These are phyloP conservation scores for Chelonus formosanus DNA, from an alignment of 2,888 invertebrate genomes.

Conservation along the genomic window DNA sequence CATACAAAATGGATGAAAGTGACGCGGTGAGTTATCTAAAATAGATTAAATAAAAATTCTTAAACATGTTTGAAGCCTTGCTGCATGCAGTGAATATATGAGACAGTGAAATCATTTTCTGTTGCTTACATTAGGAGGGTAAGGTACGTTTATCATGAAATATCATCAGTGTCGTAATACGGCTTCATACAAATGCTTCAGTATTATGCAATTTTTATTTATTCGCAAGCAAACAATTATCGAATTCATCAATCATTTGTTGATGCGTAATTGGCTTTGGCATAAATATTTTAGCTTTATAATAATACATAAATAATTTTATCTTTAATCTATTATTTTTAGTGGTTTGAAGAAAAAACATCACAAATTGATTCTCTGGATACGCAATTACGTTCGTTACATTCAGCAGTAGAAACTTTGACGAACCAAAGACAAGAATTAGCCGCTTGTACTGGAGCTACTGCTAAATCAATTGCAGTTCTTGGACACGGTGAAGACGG, in stretches of 20 bases:
- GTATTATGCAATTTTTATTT: too few species aligned
- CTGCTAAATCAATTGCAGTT: constrained; percentile 89
- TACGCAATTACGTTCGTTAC: constrained; percentile 84
- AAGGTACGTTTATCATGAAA: constrained; percentile 50
- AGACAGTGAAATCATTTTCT: constrained; percentile 50
- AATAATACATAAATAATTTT: constrained; percentile 3
- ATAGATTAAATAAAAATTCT: constrained; percentile 9
- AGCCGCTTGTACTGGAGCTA: constrained; percentile 79
- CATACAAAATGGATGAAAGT: constrained; percentile 98
- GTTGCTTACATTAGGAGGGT: constrained; percentile 55
- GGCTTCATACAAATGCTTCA: neutral
- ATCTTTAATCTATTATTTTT: constrained; percentile 47
- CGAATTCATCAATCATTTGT: constrained; percentile 3
- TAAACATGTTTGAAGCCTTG: constrained; percentile 23
- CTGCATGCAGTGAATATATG: constrained; percentile 44
- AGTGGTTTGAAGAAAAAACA: constrained; percentile 99
- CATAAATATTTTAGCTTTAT: constrained; percentile 8
- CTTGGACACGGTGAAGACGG: constrained; percentile 94
- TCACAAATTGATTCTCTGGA: constrained; percentile 92
- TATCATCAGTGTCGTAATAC: constrained; percentile 10
- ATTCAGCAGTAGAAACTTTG: constrained; percentile 86
- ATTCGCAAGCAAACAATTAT: neutral
- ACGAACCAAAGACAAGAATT: constrained; percentile 88
- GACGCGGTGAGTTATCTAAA: constrained; percentile 79
- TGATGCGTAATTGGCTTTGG: constrained; percentile 17